A percentile compares a stretch with the other conserved stretches of the same genome.
Conservation (phyloP, 2,888 invertebrate species). For the Pachydiplax longipennis region DNA sequence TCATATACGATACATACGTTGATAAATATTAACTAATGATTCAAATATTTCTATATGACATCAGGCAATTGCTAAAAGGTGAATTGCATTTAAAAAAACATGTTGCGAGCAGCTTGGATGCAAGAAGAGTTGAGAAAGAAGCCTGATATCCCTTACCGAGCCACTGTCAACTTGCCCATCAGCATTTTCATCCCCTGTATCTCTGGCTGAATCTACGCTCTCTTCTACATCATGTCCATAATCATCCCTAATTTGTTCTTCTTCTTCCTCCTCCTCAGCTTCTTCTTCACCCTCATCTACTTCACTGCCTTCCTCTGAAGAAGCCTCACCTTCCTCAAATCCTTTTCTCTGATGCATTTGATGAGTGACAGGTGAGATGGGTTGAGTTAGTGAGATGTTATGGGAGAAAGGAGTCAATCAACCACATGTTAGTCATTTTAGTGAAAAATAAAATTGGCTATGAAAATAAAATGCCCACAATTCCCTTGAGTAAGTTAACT, state of each 20-base stretch:
- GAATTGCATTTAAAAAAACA: too few relatives aligned
- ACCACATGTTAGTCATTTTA: conserved; percentile 1
- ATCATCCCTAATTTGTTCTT: not conserved
- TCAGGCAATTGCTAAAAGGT: too few relatives aligned
- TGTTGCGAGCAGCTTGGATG: too few relatives aligned
- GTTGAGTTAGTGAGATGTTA: not conserved
- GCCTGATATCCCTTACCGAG: not conserved
- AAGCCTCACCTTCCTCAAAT: not conserved
- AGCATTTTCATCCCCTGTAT: not conserved
- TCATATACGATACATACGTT: too few relatives aligned
- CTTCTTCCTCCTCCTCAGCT: not conserved
- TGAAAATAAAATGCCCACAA: not conserved
- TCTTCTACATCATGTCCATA: not conserved
- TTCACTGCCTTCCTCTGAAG: not conserved
- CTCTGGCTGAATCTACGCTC: not conserved
- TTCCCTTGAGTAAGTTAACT: too few relatives aligned
- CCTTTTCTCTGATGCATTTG: conserved; percentile 12
- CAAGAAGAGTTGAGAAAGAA: too few relatives aligned
- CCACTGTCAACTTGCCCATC: not conserved
- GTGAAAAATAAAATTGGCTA: not conserved
- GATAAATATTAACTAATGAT: too few relatives aligned
- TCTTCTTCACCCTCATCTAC: not conserved
- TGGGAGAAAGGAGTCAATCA: not conserved
- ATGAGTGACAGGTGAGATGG: not conserved
- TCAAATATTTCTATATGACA: too few relatives aligned